phyloP scores from a whole-genome alignment of 2,888 invertebrate genomes.

The Zhengitettix transpicula region DNA sequence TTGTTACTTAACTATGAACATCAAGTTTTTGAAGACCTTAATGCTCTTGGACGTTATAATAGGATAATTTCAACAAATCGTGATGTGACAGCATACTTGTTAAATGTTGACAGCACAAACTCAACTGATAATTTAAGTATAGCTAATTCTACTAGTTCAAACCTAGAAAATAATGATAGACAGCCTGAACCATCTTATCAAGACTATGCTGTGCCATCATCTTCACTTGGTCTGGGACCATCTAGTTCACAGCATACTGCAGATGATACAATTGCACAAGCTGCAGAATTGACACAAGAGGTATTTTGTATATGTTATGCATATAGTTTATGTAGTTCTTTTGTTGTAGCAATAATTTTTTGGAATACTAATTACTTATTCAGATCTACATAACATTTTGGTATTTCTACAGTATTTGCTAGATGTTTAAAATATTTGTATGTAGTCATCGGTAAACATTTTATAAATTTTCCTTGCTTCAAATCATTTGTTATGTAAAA shows the following conservation, averaged over 20 bases:
- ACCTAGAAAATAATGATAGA: slow-evolving; percentile 1
- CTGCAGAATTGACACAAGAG: slow-evolving; percentile 29
- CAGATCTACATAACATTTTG: too few species aligned
- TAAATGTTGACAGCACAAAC: slow-evolving; percentile 32
- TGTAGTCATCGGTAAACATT: too few species aligned
- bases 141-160: neutral
- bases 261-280: slow-evolving; percentile 1
- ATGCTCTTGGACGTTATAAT: slow-evolving; percentile 48
- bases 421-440: too few species aligned
- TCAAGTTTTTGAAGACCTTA: slow-evolving; percentile 53
- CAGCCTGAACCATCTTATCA: neutral
- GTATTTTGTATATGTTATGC: slow-evolving; percentile 16
- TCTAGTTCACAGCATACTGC: neutral
- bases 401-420: too few species aligned
- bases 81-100: slow-evolving; percentile 41
- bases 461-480: too few species aligned
- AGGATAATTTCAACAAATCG: slow-evolving; percentile 31
- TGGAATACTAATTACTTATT: too few species aligned
- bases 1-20: slow-evolving; percentile 53
- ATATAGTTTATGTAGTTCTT: too few species aligned
- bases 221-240: neutral
- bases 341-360: too few species aligned
- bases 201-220: neutral
- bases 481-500: too few species aligned
- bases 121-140: slow-evolving; percentile 1